Conservation (phyloP, 2,888 invertebrate species). For the Troides helena region DNA sequence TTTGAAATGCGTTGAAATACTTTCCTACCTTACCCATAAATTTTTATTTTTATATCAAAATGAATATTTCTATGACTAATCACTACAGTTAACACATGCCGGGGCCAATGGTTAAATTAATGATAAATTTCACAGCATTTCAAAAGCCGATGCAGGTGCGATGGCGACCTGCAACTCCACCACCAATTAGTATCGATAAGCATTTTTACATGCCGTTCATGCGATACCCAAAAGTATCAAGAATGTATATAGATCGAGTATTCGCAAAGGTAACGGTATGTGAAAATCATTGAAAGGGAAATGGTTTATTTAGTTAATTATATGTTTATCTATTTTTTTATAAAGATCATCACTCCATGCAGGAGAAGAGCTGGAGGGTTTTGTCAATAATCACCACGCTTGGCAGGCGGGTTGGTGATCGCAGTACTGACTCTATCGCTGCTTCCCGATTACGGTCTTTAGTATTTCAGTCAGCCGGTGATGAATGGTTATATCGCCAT, state of each 20-base stretch:
- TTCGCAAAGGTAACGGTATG: not conserved
- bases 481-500: no score
- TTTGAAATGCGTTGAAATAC: constrained; percentile 28
- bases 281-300: not conserved
- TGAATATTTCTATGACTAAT: not conserved
- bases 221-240: constrained; percentile 7
- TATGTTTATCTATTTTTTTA: no score
- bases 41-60: not conserved
- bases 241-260: not conserved
- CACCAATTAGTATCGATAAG: constrained; percentile 22
- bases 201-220: constrained; percentile 17
- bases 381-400: no score
- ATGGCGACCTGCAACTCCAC: constrained; percentile 2
- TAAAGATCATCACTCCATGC: no score
- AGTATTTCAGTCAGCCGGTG: no score
- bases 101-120: not conserved
- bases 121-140: constrained; percentile 27
- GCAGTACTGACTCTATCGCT: no score
- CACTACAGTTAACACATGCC: not conserved
- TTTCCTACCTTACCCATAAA: not conserved
- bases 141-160: constrained; percentile 15
- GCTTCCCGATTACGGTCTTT: no score
- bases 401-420: no score
- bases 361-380: no score
- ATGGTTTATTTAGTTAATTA: no score